phyloP scores from a whole-genome alignment of 2,888 invertebrate genomes.

The Polydrusus tereticollis region DNA sequence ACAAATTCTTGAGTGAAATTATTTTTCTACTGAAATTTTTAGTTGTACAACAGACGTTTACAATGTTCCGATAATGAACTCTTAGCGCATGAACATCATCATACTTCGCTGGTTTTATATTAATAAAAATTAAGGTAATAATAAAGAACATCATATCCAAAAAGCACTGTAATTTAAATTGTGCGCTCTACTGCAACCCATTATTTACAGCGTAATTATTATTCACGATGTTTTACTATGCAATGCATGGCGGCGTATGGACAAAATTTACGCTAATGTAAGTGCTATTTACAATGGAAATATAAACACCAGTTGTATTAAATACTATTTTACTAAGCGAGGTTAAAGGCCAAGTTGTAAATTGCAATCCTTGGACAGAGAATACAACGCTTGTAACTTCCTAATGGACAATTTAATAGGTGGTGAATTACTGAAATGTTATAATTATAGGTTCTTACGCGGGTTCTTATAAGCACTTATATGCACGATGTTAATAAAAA shows the following conservation, averaged over 20 bases:
- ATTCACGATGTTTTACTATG: conserved; percentile 22
- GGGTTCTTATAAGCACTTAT: too few relatives aligned
- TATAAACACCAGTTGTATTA: conserved; percentile 3
- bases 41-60: too few relatives aligned
- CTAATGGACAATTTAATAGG: neutral
- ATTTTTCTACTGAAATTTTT: too few relatives aligned
- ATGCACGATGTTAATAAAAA: too few relatives aligned
- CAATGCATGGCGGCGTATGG: conserved; percentile 1
- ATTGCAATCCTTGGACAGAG: neutral
- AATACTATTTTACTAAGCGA: neutral
- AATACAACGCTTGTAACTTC: neutral
- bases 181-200: conserved; percentile 8
- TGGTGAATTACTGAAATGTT: too few relatives aligned
- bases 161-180: conserved; percentile 24
- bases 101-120: too few relatives aligned
- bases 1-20: too few relatives aligned
- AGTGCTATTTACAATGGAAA: conserved; percentile 18
- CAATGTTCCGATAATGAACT: too few relatives aligned
- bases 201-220: conserved; percentile 25
- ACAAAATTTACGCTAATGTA: conserved; percentile 25
- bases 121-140: neutral
- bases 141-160: neutral
- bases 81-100: too few relatives aligned
- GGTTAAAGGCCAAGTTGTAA: neutral
- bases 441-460: too few relatives aligned